Evolutionary conservation across 1,140 invertebrate genomes (phyloP), one percentile per base, ranked within the genome.

Genomic region (Drosophila paulistorum): DNA sequence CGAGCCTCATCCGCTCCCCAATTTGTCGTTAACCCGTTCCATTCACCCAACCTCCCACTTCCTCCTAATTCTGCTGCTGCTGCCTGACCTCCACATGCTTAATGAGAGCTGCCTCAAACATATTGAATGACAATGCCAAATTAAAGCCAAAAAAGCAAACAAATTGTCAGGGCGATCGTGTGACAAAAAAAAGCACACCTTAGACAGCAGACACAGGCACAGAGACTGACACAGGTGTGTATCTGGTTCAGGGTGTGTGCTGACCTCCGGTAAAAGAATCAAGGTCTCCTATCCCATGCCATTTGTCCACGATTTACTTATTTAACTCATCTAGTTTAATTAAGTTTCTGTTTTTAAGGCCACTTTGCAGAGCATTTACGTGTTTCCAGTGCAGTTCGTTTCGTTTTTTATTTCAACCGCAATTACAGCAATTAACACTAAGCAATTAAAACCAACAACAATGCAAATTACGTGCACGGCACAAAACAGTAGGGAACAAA

Each of bases 361-460:
- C 74, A 87, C 65, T 80, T 78, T 70, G 65, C 61, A 64, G 61
- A 41, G 48, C 69, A 62, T 79, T 61, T 66, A 68, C 65, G 66
- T 77, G 77, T 65, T 69, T 72, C 68, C 60, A 41, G 41, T 39
- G 37, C 39, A 55, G 67, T 65, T 77, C 35, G 35, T 37, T 67
- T 65, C 55, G 30, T 65, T 70, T 41, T 26, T 54, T 54, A 37
- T 41, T 62, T 87, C 79, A 77, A 79, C 83, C 83, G 83, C 83
- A 86, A 86, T 86, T 86, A 86, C 79, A 79, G 76, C 83, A 86
- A 86, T 86, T 86, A 86, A 86, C 83, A 86, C 83, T 87, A 86
- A 87, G 83, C 83, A 86, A 86, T 86, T 86, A 86, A 86, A 86
- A 48, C 72, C 83, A 86, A 80, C 83, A 86, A 86, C 83, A 86